Evolutionary conservation across 2,797 vertebrate genomes (phyloP), one percentile per base, ranked within the genome.

Genomic region (Acridotheres tristis): DNA sequence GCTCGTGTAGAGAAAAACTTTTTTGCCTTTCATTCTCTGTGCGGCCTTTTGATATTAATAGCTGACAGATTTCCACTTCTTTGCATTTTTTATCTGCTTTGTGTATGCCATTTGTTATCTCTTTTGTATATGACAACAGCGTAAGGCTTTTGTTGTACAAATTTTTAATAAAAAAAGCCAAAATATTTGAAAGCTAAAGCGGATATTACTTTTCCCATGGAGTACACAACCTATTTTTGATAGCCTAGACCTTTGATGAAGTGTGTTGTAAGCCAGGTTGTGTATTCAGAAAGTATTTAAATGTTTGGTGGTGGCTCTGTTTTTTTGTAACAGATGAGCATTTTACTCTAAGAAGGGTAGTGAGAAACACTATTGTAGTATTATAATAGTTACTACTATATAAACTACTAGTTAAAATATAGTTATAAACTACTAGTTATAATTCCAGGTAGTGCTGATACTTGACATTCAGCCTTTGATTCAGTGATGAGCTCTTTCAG

Each of bases 11-110:
- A 50, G 38, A 50, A 80, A 93, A 96, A 90, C 36, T 53, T 67
- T 43, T 79, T 68, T 90, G 50, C 85, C 29, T 94, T 89, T 77
- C 54, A 27, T 88, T 78, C 65, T 65, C 50, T 59, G 25, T 42
- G 57, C 76, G 80, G 74, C 51, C 68, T 96, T 93, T 95, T 93
- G 85, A 92, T 97, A 96, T 88, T 94, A 78, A 75, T 10, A 90
- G 85, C 76, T 96, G 96, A 93, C 76, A 94, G 63, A 90, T 86
- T 97, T 85, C 59, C 68, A 85, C 83, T 92, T 71, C 91, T 90
- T 93, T n/a, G 55, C 58, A 71, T 76, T 90, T 94, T 91, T 95
- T 95, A 97, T 97, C 97, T 96, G 50, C 80, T 96, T 92, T 92
- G 69, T 93, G 79, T 88, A 58, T 92, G 95, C 89, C 90, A 77